Percentiles rank a stretch among this genome's conserved stretches.
Conservation (phyloP, 1,140 invertebrate genomes). For the Pantala flavescens region DNA sequence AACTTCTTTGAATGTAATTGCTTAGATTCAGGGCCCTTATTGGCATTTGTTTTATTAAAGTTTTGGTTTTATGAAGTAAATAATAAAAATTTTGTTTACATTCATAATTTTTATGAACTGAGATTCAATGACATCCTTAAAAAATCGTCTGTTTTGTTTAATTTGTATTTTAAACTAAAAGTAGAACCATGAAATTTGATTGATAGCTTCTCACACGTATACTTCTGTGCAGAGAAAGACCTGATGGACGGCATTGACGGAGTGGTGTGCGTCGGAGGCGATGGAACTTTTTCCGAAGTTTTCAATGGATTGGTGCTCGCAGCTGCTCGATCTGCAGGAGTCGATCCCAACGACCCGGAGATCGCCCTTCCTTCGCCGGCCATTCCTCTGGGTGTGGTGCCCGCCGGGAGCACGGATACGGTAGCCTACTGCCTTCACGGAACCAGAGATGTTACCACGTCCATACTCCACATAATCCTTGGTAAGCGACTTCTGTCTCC, state of each 20-base stretch:
- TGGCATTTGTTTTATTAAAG: no score
- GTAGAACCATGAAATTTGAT: no score
- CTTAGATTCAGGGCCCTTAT: no score
- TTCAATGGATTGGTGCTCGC: slow-evolving; percentile 61
- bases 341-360: slow-evolving; percentile 49
- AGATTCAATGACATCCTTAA: no score
- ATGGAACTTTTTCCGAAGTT: slow-evolving; percentile 79
- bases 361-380: slow-evolving; percentile 47
- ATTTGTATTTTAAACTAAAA: no score
- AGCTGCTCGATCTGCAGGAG: slow-evolving; percentile 36
- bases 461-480: slow-evolving; percentile 70
- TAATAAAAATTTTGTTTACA: no score
- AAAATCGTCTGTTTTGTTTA: no score
- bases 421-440: slow-evolving; percentile 72
- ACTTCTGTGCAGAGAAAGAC: slow-evolving; percentile 15
- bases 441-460: slow-evolving; percentile 69
- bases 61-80: no score
- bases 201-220: neutral
- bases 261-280: slow-evolving; percentile 73
- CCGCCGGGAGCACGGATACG: slow-evolving; percentile 77
- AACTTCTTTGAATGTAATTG: no score
- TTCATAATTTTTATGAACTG: no score
- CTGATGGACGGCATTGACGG: slow-evolving; percentile 42
- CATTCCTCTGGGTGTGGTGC: slow-evolving; percentile 62
- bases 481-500: slow-evolving; percentile 34